Percentiles rank a stretch among this genome's conserved stretches.
Evolutionary conservation across 2,113 vertebrate species (phyloP).

Genomic region (Mastomys natalensis): DNA sequence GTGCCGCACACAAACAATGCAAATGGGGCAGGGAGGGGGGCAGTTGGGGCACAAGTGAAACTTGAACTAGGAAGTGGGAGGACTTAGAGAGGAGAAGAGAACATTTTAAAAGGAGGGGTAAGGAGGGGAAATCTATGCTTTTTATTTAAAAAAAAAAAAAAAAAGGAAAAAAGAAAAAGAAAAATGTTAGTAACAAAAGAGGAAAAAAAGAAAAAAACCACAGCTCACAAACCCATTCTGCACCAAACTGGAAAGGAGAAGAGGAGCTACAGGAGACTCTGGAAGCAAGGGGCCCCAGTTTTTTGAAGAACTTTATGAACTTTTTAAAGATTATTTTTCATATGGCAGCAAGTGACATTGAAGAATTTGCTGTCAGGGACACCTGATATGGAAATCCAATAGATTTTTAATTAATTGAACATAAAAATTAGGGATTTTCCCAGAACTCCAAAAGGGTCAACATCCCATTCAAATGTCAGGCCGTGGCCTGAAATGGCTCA

Average conservation of each 20-base stretch:
- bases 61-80: slow-evolving; percentile 84
- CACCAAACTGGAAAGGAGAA: slow-evolving; percentile 85
- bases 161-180: slow-evolving; percentile 73
- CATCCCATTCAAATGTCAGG: slow-evolving; percentile 58
- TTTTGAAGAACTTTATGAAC: slow-evolving; percentile 87
- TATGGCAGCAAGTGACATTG: slow-evolving; percentile 85
- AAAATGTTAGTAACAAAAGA: slow-evolving; percentile 73
- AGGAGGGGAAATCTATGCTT: slow-evolving; percentile 85
- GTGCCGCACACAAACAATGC: slow-evolving; percentile 83
- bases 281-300: slow-evolving; percentile 76
- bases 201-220: slow-evolving; percentile 76
- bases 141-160: slow-evolving; percentile 86
- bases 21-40: slow-evolving; percentile 70
- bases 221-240: slow-evolving; percentile 84
- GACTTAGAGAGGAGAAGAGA: slow-evolving; percentile 77
- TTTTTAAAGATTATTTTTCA: slow-evolving; percentile 90
- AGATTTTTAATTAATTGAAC: slow-evolving; percentile 84
- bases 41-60: slow-evolving; percentile 73
- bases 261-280: slow-evolving; percentile 78
- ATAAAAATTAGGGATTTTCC: slow-evolving; percentile 87
- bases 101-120: slow-evolving; percentile 83
- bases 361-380: slow-evolving; percentile 85
- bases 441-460: slow-evolving; percentile 84
- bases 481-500: slow-evolving; percentile 27
- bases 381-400: slow-evolving; percentile 84